phyloP scores from a whole-genome alignment of 2,113 vertebrate species.

The Lepidiolamprologus cunningtoni region DNA sequence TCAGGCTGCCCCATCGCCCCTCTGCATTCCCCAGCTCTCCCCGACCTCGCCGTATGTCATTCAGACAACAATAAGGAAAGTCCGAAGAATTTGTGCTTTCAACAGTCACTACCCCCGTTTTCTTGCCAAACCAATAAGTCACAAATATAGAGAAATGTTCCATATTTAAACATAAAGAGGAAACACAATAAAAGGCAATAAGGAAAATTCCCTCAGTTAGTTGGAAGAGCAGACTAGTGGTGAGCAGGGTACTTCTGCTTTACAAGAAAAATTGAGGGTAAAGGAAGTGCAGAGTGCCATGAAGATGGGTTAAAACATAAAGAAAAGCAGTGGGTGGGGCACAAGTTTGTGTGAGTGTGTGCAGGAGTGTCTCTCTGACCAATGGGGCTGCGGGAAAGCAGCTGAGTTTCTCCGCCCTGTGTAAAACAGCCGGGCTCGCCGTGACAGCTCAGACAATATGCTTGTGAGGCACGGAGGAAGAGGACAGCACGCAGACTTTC shows the following conservation, averaged over 20 bases:
- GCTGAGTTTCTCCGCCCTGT: conserved; percentile 11
- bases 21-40: background rate
- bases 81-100: conserved; percentile 29
- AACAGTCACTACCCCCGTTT: background rate
- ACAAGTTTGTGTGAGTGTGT: background rate
- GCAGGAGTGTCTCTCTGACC: background rate
- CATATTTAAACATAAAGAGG: background rate
- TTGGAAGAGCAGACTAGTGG: background rate
- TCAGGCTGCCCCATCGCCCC: background rate
- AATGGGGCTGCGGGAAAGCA: background rate
- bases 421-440: conserved; percentile 26
- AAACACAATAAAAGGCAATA: background rate
- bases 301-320: background rate
- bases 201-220: background rate
- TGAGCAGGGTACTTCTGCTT: conserved; percentile 10
- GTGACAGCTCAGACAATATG: conserved; percentile 55
- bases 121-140: background rate
- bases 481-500: background rate
- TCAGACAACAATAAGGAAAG: conserved; percentile 42
- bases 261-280: background rate
- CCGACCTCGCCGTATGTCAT: conserved; percentile 16
- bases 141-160: background rate
- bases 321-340: background rate
- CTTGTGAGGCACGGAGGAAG: background rate
- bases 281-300: background rate